phyloP scores from a whole-genome alignment of 2,888 invertebrate genomes.

The Rhingia rostrata region DNA sequence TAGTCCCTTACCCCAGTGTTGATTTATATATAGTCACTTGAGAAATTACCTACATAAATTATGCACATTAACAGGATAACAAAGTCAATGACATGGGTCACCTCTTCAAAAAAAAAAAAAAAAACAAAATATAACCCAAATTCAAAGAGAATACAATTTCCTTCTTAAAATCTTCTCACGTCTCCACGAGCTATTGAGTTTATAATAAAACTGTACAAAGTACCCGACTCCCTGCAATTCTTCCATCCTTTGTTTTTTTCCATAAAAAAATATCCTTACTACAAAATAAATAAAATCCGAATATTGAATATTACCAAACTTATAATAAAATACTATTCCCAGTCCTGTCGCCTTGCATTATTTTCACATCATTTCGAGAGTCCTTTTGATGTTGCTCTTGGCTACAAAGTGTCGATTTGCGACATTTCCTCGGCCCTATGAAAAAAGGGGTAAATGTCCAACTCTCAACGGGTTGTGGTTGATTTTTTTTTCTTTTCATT shows the following conservation, averaged over 20 bases:
- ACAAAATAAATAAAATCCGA: slow-evolving; percentile 55
- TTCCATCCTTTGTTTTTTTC: slow-evolving; percentile 3
- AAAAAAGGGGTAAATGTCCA: slow-evolving; percentile 31
- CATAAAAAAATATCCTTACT: slow-evolving; percentile 3
- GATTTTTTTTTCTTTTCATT: too few relatives aligned
- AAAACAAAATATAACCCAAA: background rate
- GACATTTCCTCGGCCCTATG: slow-evolving; percentile 6
- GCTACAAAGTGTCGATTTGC: slow-evolving; percentile 18
- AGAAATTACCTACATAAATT: too few relatives aligned
- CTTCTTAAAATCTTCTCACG: slow-evolving; percentile 72
- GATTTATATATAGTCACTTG: too few relatives aligned
- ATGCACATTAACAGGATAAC: too few relatives aligned
- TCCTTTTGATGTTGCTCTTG: slow-evolving; percentile 60
- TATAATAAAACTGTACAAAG: slow-evolving; percentile 72
- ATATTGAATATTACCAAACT: slow-evolving; percentile 57
- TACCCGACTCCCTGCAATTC: background rate
- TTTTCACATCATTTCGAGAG: slow-evolving; percentile 52
- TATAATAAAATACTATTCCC: slow-evolving; percentile 15
- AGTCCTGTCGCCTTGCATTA: slow-evolving; percentile 30
- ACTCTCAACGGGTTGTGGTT: slow-evolving; percentile 25
- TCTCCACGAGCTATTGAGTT: slow-evolving; percentile 75
- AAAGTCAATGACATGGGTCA: background rate
- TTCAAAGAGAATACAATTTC: slow-evolving; percentile 38
- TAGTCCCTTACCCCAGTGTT: too few relatives aligned
- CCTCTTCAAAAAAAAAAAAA: background rate